Evolutionary conservation across 2,888 invertebrate species (phyloP).

Genomic region (Drosophila trichaetosa): DNA sequence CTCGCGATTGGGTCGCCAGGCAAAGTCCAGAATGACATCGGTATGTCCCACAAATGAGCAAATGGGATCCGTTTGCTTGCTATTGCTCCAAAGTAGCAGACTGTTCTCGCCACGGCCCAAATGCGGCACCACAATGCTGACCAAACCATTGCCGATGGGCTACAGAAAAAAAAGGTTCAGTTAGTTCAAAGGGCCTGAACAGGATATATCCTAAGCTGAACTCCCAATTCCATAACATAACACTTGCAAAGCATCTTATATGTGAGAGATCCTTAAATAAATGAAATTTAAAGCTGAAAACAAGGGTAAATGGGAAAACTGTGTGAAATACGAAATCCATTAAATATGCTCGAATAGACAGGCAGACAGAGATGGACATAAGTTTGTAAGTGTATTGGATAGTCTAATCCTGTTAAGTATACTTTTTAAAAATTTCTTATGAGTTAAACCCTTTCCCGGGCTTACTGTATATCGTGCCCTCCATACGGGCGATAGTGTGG

Average conservation of each 20-base stretch:
- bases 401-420: too few species aligned
- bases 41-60: constrained; percentile 97
- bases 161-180: constrained; percentile 69
- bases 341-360: too few species aligned
- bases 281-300: not conserved
- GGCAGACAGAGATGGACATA: not conserved
- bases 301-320: too few species aligned
- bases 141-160: constrained; percentile 96
- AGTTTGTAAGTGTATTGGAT: too few species aligned
- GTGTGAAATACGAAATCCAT: too few species aligned
- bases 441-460: not conserved
- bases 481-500: constrained; percentile 94
- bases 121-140: constrained; percentile 97
- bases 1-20: constrained; percentile 92
- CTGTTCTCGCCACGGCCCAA: constrained; percentile 94
- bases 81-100: constrained; percentile 91
- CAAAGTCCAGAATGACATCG: constrained; percentile 97
- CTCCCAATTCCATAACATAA: not conserved
- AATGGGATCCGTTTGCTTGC: constrained; percentile 89
- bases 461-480: constrained; percentile 93
- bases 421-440: not conserved
- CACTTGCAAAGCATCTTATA: too few species aligned
- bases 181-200: not conserved
- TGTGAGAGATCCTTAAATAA: too few species aligned
- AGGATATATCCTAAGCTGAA: not conserved